Evolutionary conservation across 2,797 vertebrate species (phyloP), one percentile per base, ranked within the genome.

Genomic region (Sphenopsis melanotis): DNA sequence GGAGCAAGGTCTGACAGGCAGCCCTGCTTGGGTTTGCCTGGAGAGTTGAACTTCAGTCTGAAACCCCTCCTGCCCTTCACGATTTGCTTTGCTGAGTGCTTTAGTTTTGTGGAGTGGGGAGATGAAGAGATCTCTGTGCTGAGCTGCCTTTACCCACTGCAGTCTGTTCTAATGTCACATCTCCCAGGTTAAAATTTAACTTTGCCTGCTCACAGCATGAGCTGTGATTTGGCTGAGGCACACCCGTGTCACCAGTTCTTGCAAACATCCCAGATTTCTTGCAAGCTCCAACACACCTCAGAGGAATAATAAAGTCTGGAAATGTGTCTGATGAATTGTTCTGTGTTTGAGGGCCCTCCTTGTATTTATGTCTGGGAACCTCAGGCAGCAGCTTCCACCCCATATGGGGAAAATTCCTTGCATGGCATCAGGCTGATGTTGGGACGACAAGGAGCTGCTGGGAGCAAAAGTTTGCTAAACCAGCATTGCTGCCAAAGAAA

Each of bases 161-260:
- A 30, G 32, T 42, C 32, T 34, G 27, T 39, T 37, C 2, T 1
- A 24, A 18, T 12, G 52, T 23, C 44, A 34, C 72, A 26, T 27
- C 10, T 60, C 7, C 17, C 47, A 60, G 27, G 30, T 55, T 39
- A 39, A 32, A 50, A 36, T 46, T 1, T 59, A 30, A 16, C 26
- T 83, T 32, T 42, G 26, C 10, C 27, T 72, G 36, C 50, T 86
- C 7, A 5, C 30, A 55, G 44, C 34, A 15, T 4, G 16, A 23
- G 37, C 36, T 77, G 60, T 24, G 65, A 6, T 47, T 6, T 30
- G 52, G 8, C 49, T 56, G 75, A 56, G 66, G 26, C 32, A 26
- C 0, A 0, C 36, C n/a, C 1, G 0, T 5, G 29, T 36, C 1
- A 0, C 21, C 30, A 18, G 24, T 5, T 68, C 59, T 42, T 3